Percentiles rank a stretch among this genome's conserved stretches.
Conservation (phyloP, 2,113 vertebrate genomes). For the Chelonoidis abingdonii region DNA sequence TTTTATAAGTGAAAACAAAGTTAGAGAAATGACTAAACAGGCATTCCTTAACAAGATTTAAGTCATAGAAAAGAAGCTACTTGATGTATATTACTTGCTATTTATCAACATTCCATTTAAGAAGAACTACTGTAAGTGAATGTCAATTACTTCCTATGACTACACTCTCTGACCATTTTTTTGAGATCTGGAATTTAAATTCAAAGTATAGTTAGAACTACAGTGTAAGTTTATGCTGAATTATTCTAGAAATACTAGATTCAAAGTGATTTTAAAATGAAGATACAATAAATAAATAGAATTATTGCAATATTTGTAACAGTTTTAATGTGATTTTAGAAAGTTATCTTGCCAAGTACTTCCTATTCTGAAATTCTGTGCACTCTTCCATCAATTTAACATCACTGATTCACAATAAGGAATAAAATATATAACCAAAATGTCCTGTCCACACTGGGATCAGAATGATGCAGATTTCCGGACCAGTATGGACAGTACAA, state of each 20-base stretch:
- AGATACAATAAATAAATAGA: neutral
- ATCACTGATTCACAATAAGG: neutral
- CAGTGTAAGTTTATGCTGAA: neutral
- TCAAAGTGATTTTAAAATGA: neutral
- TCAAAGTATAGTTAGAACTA: neutral
- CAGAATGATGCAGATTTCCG: neutral
- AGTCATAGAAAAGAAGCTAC: neutral
- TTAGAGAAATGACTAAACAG: neutral
- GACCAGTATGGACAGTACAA: rapidly evolving
- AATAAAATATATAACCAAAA: neutral
- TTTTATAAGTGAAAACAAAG: neutral
- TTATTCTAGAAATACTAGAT: neutral
- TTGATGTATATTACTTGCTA: neutral
- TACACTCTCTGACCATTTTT: neutral
- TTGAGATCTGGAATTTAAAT: neutral
- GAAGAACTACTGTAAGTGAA: neutral
- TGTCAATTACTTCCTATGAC: neutral
- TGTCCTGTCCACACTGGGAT: neutral
- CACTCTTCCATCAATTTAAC: neutral
- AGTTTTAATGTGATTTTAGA: neutral
- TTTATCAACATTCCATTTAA: neutral
- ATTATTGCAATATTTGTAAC: neutral
- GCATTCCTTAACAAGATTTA: neutral
- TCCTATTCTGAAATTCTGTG: neutral
- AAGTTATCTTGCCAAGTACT: neutral